Evolutionary conservation across 2,888 invertebrate species (phyloP).

Genomic region (Oligia strigilis): DNA sequence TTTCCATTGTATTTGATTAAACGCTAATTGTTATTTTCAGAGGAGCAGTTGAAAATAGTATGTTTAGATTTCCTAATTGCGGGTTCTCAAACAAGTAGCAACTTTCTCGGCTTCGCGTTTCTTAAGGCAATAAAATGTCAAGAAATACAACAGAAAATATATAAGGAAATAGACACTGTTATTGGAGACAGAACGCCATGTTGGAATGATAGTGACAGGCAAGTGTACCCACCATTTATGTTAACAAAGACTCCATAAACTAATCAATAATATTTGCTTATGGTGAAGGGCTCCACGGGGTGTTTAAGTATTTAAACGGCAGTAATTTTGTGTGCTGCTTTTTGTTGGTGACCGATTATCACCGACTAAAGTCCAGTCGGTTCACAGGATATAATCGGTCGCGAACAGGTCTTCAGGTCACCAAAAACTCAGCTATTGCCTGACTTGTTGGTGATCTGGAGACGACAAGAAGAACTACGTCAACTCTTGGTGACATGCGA

Average conservation of each 20-base stretch:
- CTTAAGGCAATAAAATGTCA: constrained; percentile 90
- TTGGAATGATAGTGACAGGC: constrained; percentile 82
- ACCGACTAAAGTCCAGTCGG: not conserved
- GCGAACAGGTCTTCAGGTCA: too few species aligned
- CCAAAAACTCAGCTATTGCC: not conserved
- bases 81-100: constrained; percentile 93
- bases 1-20: constrained; percentile 2
- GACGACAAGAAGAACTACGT: not conserved
- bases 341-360: not conserved
- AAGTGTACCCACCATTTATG: constrained; percentile 30
- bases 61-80: constrained; percentile 93
- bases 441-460: not conserved
- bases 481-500: not conserved
- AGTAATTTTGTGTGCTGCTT: not conserved
- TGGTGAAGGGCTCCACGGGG: not conserved
- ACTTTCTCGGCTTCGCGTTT: constrained; percentile 91
- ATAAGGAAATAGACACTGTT: constrained; percentile 90
- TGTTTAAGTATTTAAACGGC: not conserved
- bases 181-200: constrained; percentile 85
- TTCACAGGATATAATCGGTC: not conserved
- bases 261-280: not conserved
- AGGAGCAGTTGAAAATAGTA: constrained; percentile 86
- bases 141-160: constrained; percentile 91
- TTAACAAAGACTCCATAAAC: not conserved
- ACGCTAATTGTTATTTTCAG: constrained; percentile 70